Conservation (phyloP, 2,797 vertebrate species). For the Poeciliopsis turneri region DNA sequence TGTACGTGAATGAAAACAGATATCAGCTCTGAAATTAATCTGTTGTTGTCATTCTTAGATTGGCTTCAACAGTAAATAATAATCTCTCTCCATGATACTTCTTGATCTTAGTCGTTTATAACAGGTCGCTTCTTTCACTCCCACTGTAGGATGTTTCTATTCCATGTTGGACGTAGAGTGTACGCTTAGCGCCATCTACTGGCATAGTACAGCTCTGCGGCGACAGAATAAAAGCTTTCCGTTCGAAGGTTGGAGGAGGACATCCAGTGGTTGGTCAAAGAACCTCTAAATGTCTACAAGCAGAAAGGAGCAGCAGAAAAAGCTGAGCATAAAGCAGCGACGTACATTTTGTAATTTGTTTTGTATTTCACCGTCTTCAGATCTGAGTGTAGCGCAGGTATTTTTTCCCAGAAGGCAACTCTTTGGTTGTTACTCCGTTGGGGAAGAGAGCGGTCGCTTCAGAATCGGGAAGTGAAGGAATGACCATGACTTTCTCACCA, state of each 20-base stretch:
- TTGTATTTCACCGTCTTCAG: conserved; percentile 27
- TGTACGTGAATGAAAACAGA: background rate
- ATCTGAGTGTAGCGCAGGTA: conserved; percentile 94
- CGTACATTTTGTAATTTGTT: background rate
- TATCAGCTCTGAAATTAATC: background rate
- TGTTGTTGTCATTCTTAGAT: background rate
- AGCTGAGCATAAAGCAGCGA: background rate
- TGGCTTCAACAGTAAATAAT: conserved; percentile 21
- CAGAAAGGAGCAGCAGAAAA: background rate
- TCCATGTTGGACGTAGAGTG: background rate
- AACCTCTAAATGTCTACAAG: background rate
- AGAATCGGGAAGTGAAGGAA: conserved; percentile 87
- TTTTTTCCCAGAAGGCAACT: conserved; percentile 92
- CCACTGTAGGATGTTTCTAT: background rate
- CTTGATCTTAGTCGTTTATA: conserved; percentile 19
- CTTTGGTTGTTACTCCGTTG: conserved; percentile 88
- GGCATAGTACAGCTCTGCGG: conserved; percentile 5
- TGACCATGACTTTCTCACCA: conserved; percentile 92
- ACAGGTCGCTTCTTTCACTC: conserved; percentile 7
- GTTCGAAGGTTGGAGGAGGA: conserved; percentile 10
- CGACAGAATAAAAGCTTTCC: background rate
- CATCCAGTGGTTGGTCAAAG: conserved; percentile 41
- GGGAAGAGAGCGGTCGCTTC: conserved; percentile 90
- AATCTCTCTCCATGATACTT: conserved; percentile 33
- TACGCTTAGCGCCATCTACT: conserved; percentile 43